A percentile compares a stretch with the other conserved stretches of the same genome.
phyloP scores from a whole-genome alignment of 2,797 vertebrate genomes.

The Eulemur albifrons region DNA sequence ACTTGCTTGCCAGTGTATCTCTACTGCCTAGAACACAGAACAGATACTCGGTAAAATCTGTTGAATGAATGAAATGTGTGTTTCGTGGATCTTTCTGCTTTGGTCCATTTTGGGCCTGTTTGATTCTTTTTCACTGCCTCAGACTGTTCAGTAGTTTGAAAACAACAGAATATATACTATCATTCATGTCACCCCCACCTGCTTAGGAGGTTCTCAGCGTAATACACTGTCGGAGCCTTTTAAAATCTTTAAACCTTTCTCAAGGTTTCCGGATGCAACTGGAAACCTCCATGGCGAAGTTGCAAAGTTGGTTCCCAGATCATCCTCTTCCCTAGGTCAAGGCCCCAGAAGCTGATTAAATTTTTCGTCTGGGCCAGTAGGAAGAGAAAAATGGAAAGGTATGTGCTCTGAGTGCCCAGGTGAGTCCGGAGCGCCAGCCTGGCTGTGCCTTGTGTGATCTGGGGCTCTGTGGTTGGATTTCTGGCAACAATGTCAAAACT shows the following conservation, averaged over 20 bases:
- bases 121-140: not conserved
- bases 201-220: not conserved
- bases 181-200: not conserved
- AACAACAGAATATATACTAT: not conserved
- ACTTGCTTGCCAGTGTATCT: not conserved
- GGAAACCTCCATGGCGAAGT: not conserved
- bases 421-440: not conserved
- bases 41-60: not conserved
- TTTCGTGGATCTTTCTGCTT: not conserved
- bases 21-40: not conserved
- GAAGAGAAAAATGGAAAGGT: not conserved
- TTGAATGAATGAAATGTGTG: not conserved
- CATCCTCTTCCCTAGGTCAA: conserved; percentile 18
- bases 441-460: conserved; percentile 5
- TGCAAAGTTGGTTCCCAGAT: not conserved
- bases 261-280: not conserved
- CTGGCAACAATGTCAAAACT: conserved; percentile 31
- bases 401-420: not conserved
- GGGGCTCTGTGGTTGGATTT: conserved; percentile 42
- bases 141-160: not conserved
- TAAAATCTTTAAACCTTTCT: conserved; percentile 12
- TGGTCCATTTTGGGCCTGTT: not conserved
- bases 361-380: not conserved
- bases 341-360: conserved; percentile 9
- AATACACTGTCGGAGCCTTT: not conserved